Evolutionary conservation across 2,113 vertebrate species (phyloP).

Genomic region (Dasyurus viverrinus): DNA sequence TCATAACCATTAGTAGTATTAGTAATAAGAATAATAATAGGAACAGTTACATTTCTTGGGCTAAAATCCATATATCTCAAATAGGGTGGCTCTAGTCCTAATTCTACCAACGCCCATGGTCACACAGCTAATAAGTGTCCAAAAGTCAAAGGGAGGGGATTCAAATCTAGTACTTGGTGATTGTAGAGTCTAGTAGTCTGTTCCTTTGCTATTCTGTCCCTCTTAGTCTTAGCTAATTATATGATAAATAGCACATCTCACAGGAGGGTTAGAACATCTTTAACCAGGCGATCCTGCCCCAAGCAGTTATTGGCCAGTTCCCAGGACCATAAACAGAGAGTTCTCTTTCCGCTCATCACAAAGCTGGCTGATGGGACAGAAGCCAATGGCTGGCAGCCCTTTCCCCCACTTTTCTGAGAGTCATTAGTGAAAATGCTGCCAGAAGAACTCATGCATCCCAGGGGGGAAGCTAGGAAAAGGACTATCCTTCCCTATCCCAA

Average conservation of each 20-base stretch:
- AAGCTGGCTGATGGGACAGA: not conserved
- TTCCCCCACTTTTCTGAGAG: not conserved
- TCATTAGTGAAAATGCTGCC: not conserved
- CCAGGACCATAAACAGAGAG: not conserved
- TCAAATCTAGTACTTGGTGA: not conserved
- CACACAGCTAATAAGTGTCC: not conserved
- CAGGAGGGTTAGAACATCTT: not conserved
- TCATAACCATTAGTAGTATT: not conserved
- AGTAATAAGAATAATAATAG: not conserved
- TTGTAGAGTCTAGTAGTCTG: not conserved
- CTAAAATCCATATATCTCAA: too few relatives aligned
- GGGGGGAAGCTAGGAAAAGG: not conserved
- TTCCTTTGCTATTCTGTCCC: not conserved
- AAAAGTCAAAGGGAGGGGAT: not conserved
- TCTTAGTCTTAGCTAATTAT: not conserved
- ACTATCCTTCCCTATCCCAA: not conserved
- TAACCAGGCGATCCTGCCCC: not conserved
- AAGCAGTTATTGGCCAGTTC: not conserved
- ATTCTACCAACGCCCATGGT: not conserved
- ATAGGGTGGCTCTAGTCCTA: not conserved
- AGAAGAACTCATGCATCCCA: not conserved
- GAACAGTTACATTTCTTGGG: not conserved
- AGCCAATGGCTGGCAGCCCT: not conserved
- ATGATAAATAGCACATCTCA: not conserved
- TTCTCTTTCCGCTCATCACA: not conserved